Evolutionary conservation across 37 sponge, comb jelly and placozoan genomes (phyloP), one percentile per base, ranked within the genome.

Genomic region (Petrosia ficiformis): DNA sequence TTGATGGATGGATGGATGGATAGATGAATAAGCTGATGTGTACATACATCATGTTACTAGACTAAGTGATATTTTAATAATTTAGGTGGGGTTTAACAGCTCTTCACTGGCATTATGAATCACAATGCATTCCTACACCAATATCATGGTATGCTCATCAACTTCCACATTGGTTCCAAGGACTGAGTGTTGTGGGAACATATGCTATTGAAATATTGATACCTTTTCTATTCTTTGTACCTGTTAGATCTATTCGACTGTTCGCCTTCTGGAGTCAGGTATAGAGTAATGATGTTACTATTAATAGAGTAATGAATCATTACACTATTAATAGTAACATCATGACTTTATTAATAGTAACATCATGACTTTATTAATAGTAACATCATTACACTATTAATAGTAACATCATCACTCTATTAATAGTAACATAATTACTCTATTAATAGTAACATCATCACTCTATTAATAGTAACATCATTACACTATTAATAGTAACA

Each of bases 111-210:
- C 93, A 94, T 67, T 96, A 84, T 75, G 90, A 94, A 41, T 80
- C 84, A 75, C 92, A 94, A 93, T 97, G 98, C 59, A 94, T 97
- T 54, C 98, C 98, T 39, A 92, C 95, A 31, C 93, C 95, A 16
- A 60, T 97, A 30, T 57, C 93, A 1, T 97, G 98, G 98, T 90
- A 73, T 80, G 86, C 84, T 28, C 98, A 97, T 57, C 98, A 97
- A 44, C 39, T 91, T 5, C 98, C 98, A 8, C 87, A 84, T 14
- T 97, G 98, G 93, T 40, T 92, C 24, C 93, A 83, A 68, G 81
- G 81, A 33, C 65, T 95, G 60, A 86, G 91, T 68, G 96, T 95
- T 1, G 93, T 87, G 39, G 79, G 70, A 26, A 87, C 91, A 24
- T 97, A 89, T 75, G 79, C 79, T 54, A 93, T 92, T 38, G 98